phyloP scores from a whole-genome alignment of 2,113 vertebrate genomes.

The Canis aureus region DNA sequence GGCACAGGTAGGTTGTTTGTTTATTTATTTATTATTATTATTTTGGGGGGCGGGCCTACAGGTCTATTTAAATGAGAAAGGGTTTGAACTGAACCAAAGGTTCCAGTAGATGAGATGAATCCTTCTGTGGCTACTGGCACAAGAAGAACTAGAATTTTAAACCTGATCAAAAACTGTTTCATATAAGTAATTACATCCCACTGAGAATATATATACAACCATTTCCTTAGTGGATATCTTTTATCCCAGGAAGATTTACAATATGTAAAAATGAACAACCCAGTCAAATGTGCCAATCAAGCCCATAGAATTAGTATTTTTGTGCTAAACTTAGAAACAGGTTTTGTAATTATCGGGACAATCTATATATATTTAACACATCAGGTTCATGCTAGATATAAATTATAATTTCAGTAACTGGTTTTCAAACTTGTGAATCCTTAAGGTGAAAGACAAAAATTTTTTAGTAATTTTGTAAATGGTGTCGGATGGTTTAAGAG shows the following conservation, averaged over 20 bases:
- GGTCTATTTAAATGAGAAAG: slow-evolving; percentile 6
- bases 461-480: not conserved
- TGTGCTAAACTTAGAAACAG: slow-evolving; percentile 2
- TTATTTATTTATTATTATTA: too few species aligned
- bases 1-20: too few species aligned
- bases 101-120: not conserved
- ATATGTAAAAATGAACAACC: not conserved
- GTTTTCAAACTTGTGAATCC: slow-evolving; percentile 21
- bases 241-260: slow-evolving; percentile 8
- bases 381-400: not conserved
- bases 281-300: not conserved
- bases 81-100: not conserved
- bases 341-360: slow-evolving; percentile 25
- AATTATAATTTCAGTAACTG: slow-evolving; percentile 21
- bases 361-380: not conserved
- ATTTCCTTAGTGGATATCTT: not conserved
- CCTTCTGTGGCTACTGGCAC: not conserved
- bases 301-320: not conserved
- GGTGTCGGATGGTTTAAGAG: not conserved
- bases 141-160: slow-evolving; percentile 49
- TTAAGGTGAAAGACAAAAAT: slow-evolving; percentile 8
- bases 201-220: not conserved
- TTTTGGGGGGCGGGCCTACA: not conserved
- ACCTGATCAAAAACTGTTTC: not conserved
- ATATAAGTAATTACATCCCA: not conserved